A percentile compares a stretch with the other conserved stretches of the same genome.
Conservation (phyloP, 2,113 vertebrate genomes). For the Australoheros scitulus region DNA sequence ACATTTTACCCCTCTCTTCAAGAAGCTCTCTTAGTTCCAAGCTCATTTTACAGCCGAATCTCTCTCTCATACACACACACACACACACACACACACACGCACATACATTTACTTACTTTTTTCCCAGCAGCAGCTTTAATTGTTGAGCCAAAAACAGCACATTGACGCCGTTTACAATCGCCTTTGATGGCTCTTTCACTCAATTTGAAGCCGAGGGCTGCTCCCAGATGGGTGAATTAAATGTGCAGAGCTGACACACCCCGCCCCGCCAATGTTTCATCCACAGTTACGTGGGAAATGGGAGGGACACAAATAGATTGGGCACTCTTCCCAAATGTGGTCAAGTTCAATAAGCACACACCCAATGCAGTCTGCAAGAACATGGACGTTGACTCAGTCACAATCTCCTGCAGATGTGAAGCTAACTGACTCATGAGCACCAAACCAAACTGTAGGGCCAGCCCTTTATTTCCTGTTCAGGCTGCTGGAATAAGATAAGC, state of each 20-base stretch:
- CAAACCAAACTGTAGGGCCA: not conserved
- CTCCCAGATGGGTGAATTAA: constrained; percentile 56
- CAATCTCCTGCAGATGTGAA: constrained; percentile 58
- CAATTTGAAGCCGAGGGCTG: constrained; percentile 43
- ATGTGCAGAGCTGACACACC: constrained; percentile 39
- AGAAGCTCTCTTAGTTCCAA: not conserved
- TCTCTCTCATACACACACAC: not conserved
- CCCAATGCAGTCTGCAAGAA: constrained; percentile 61
- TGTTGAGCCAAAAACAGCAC: constrained; percentile 21
- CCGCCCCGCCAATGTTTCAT: constrained; percentile 49
- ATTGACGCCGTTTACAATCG: constrained; percentile 31
- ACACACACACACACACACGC: not conserved
- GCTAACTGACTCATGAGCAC: constrained; percentile 41
- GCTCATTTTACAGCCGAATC: constrained; percentile 2
- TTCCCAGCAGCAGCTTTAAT: constrained; percentile 35
- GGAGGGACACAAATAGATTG: constrained; percentile 73
- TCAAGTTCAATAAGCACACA: constrained; percentile 67
- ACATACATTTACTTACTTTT: not conserved
- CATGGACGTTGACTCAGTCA: constrained; percentile 40
- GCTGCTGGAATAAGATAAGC: constrained; percentile 27
- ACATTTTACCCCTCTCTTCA: not conserved
- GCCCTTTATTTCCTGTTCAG: constrained; percentile 24
- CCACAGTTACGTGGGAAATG: constrained; percentile 68
- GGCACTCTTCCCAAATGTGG: constrained; percentile 71
- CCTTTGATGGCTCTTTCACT: constrained; percentile 47